Conservation (phyloP, 2,113 vertebrate genomes). For the Dolichotis patagonum region DNA sequence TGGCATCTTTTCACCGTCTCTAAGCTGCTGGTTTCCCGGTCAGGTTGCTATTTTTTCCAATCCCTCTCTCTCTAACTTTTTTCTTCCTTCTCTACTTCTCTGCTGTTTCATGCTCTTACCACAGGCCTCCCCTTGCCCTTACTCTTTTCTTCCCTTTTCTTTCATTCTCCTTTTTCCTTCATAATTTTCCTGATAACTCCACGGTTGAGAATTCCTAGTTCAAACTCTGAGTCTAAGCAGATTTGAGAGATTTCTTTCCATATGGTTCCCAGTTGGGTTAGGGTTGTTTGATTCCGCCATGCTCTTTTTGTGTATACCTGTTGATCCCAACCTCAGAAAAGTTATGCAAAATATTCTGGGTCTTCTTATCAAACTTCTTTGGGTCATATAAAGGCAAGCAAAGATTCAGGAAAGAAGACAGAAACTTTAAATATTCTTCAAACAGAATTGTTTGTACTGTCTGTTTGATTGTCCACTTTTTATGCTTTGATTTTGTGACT, state of each 20-base stretch:
- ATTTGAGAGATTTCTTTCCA: not conserved
- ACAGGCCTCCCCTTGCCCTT: not conserved
- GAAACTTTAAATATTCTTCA: not conserved
- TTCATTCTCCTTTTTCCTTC: too few species aligned
- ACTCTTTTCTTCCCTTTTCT: not conserved
- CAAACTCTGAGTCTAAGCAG: not conserved
- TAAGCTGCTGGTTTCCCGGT: rapidly evolving
- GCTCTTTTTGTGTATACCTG: too few species aligned
- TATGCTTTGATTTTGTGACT: too few species aligned
- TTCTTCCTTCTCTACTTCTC: not conserved
- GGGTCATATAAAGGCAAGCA: not conserved
- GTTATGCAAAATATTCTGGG: not conserved
- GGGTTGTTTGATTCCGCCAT: rapidly evolving
- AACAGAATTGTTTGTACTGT: too few species aligned
- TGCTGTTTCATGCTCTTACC: not conserved
- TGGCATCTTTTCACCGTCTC: not conserved
- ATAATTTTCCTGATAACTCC: not conserved
- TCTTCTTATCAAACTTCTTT: not conserved
- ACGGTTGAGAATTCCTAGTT: not conserved
- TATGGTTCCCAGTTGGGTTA: not conserved
- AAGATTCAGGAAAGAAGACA: not conserved
- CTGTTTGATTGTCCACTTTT: too few species aligned
- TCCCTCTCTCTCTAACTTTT: not conserved
- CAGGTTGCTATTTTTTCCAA: rapidly evolving
- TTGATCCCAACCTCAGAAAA: not conserved